These are phyloP conservation scores for Apostichopus californicus DNA, from an alignment of 35 echinoderm and acorn worm species.

Conservation along the genomic window DNA sequence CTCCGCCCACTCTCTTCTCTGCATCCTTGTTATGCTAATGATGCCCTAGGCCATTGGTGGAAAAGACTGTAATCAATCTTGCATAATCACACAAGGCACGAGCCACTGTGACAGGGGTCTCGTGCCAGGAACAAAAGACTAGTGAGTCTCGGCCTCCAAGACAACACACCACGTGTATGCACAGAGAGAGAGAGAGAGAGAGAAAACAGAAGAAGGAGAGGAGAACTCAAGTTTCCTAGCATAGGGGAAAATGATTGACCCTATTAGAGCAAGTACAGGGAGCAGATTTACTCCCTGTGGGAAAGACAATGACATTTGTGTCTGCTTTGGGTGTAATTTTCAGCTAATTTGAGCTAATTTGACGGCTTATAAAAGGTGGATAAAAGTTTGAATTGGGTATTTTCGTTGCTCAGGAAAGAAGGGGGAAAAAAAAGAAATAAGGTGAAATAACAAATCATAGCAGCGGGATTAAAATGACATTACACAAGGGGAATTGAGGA, in stretches of 20 bases:
- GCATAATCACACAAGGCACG: constrained; percentile 53
- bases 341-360: constrained; percentile 44
- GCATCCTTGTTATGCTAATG: constrained; percentile 52
- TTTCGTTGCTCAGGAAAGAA: neutral
- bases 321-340: constrained; percentile 52
- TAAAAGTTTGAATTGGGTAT: constrained; percentile 5
- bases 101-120: constrained; percentile 56
- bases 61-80: constrained; percentile 53
- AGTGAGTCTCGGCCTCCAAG: constrained; percentile 8
- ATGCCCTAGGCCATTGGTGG: constrained; percentile 61
- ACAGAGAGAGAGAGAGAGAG: neutral
- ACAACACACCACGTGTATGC: constrained; percentile 32
- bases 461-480: neutral
- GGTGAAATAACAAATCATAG: neutral
- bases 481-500: constrained; percentile 11
- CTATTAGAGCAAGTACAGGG: constrained; percentile 32
- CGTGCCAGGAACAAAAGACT: constrained; percentile 53
- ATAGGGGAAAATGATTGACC: constrained; percentile 45
- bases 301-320: constrained; percentile 32
- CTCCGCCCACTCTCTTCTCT: constrained; percentile 41
- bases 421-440: neutral
- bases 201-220: too few species aligned
- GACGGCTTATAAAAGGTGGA: constrained; percentile 32
- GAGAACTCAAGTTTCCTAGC: neutral
- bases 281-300: constrained; percentile 48